Conservation (phyloP, 1,140 invertebrate species). For the Microplitis demolitor region DNA sequence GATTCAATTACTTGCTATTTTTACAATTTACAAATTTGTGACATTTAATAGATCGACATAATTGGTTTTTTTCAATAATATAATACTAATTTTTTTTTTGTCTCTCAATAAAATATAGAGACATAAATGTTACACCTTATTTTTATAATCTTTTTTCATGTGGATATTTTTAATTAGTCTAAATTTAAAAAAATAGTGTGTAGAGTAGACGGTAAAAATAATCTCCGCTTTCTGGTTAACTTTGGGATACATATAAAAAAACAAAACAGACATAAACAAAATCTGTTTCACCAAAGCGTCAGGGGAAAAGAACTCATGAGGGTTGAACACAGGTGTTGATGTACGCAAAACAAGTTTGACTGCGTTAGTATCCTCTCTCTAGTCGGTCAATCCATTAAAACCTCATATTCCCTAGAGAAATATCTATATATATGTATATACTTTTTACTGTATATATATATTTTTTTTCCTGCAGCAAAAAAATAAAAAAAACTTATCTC, state of each 20-base stretch:
- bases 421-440: neutral
- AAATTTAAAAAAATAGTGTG: too few relatives aligned
- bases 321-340: constrained; percentile 12
- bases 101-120: neutral
- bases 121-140: too few relatives aligned
- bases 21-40: too few relatives aligned
- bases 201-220: neutral
- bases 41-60: too few relatives aligned
- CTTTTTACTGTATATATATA: neutral
- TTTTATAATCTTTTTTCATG: too few relatives aligned
- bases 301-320: neutral
- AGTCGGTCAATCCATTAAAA: constrained; percentile 21
- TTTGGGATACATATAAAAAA: neutral
- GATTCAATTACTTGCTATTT: too few relatives aligned
- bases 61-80: too few relatives aligned
- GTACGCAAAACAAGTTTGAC: constrained; percentile 10
- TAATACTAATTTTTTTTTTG: neutral
- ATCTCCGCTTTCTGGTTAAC: neutral
- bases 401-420: neutral
- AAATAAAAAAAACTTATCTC: neutral
- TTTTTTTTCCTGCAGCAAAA: neutral
- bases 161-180: too few relatives aligned
- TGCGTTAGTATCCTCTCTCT: constrained; percentile 1
- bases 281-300: neutral
- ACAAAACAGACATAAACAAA: neutral